These are phyloP conservation scores for Melinaea marsaeus DNA, from an alignment of 2,888 invertebrate species.

Conservation along the genomic window DNA sequence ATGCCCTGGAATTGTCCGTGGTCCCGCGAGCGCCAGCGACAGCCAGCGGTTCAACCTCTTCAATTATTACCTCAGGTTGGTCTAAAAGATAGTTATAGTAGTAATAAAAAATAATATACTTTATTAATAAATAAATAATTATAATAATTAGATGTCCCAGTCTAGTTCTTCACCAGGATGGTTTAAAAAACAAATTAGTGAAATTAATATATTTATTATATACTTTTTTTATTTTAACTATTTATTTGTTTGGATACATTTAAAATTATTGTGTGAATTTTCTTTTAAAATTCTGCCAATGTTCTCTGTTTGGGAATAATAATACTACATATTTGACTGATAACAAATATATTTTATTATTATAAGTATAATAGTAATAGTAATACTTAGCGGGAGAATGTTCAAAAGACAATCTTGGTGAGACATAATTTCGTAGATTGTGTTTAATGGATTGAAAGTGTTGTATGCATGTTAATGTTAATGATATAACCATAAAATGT, in stretches of 20 bases:
- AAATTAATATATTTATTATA: too few species aligned
- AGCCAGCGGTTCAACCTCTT: constrained; percentile 55
- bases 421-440: constrained; percentile 56
- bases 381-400: constrained; percentile 44
- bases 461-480: constrained; percentile 58
- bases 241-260: too few species aligned
- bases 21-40: constrained; percentile 62
- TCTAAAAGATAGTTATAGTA: constrained; percentile 21
- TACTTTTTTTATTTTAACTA: too few species aligned
- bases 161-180: too few species aligned
- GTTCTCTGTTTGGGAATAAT: too few species aligned
- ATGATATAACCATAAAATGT: constrained; percentile 32
- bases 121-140: not conserved
- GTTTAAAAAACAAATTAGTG: too few species aligned
- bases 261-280: too few species aligned
- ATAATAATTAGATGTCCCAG: too few species aligned
- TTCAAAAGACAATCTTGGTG: constrained; percentile 49
- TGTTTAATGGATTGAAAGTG: constrained; percentile 69
- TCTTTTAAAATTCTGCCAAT: too few species aligned
- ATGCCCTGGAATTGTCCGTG: constrained; percentile 74
- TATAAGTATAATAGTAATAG: not conserved
- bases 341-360: not conserved
- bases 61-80: constrained; percentile 62
- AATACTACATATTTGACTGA: not conserved
- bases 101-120: not conserved